Evolutionary conservation across 2,888 invertebrate species (phyloP), one percentile per base, ranked within the genome.

Genomic region (Drosophila imparisetae): DNA sequence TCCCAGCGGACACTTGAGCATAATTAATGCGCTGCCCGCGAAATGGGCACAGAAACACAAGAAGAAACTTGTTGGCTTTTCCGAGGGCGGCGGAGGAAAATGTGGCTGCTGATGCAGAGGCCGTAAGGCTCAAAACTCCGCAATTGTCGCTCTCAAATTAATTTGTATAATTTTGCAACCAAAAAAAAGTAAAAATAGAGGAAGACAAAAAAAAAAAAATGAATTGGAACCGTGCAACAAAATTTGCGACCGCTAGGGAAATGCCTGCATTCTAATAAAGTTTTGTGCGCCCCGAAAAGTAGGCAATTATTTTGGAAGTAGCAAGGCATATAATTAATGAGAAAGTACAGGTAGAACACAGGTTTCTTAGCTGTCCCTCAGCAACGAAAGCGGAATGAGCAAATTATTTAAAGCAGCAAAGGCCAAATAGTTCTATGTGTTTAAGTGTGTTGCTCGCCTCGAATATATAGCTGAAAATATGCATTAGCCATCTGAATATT

Each of bases 1-100:
- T 90, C 86, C 86, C 86, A 90, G 66, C 76, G 86, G 86, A 90
- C 90, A 88, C 86, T 86, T 86, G 84, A 90, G 86, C 86, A 90
- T 86, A 90, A 86, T 86, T 86, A 86, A 90, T 86, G 89, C 73
- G 72, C 69, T 75, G 88, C 85, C 74, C 78, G 65, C 79, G 78
- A 65, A 79, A 63, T 68, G 73, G 77, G 81, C 77, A 66, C 81
- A 67, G 52, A 49, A 48, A 55, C 32, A 40, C 49, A 40, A 40
- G 13, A 36, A 13, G 10, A 29, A 21, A 13, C 13, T 45, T 13
- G 45, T 21, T 7, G 55, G 18, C 13, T 21, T 48, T 18, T n/a
- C 32, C 21, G 29, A 34, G 61, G 15, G 68, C 54, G 54, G 53
- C 58, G 64, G 61, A 34, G 29, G 53, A 63, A 57, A 67, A 55